Evolutionary conservation across 2,797 vertebrate species (phyloP).

Genomic region (Ctenopoma multispine): DNA sequence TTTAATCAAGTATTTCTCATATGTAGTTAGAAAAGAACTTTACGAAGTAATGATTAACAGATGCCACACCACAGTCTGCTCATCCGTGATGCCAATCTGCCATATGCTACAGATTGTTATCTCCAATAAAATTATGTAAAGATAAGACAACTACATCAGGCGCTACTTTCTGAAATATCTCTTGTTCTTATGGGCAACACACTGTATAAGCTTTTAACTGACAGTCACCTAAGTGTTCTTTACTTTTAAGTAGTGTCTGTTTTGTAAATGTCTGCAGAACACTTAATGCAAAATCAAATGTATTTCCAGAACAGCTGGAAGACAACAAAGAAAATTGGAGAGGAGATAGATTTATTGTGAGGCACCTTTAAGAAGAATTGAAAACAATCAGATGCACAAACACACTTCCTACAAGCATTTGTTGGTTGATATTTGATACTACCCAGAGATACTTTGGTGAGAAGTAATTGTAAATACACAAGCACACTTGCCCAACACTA

Average conservation of each 20-base stretch:
- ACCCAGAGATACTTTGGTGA: conserved; percentile 17
- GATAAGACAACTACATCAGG: conserved; percentile 23
- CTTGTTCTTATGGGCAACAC: not conserved
- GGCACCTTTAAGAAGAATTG: conserved; percentile 18
- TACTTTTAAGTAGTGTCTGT: not conserved
- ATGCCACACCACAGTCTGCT: conserved; percentile 18
- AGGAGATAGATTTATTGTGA: conserved; percentile 9
- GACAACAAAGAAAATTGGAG: not conserved
- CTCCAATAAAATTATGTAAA: conserved; percentile 16
- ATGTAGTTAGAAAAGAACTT: conserved; percentile 8
- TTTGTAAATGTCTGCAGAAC: conserved; percentile 4
- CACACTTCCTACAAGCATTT: conserved; percentile 38
- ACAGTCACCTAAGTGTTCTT: not conserved
- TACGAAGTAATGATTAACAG: conserved; percentile 43
- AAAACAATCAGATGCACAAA: conserved; percentile 5
- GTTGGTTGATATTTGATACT: conserved; percentile 35
- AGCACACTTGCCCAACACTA: conserved; percentile 6
- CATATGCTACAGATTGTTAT: conserved; percentile 38
- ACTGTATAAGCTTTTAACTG: not conserved
- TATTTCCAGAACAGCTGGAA: conserved; percentile 22
- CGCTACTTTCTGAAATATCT: conserved; percentile 12
- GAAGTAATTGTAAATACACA: conserved; percentile 19
- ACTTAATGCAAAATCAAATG: conserved; percentile 12
- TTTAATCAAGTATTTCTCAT: not conserved
- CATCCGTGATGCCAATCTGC: conserved; percentile 25